Percentiles rank a stretch among this genome's conserved stretches.
phyloP scores from a whole-genome alignment of 1,140 invertebrate species.

The Penaeus indicus region DNA sequence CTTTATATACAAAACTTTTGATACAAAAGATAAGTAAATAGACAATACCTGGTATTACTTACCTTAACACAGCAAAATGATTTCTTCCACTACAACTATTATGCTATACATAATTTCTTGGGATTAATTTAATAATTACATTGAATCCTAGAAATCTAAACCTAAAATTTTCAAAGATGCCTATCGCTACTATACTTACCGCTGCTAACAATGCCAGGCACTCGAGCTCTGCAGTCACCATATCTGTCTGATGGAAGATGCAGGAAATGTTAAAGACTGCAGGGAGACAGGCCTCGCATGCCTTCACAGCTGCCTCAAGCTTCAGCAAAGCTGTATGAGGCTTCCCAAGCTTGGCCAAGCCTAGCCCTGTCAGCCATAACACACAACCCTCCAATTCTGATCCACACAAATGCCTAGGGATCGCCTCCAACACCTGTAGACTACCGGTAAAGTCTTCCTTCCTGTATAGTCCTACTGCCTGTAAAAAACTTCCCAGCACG shows the following conservation, averaged over 20 bases:
- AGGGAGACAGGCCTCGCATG: conserved; percentile 4
- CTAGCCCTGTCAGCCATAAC: conserved; percentile 29
- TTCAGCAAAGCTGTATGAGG: conserved; percentile 44
- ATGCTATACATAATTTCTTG: too few species aligned
- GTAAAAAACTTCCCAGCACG: neutral
- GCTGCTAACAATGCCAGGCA: neutral
- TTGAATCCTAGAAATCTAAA: neutral
- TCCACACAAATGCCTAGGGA: conserved; percentile 4
- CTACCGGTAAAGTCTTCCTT: conserved; percentile 10
- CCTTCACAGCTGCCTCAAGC: conserved; percentile 44
- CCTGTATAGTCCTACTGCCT: conserved; percentile 20
- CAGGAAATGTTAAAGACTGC: conserved; percentile 47
- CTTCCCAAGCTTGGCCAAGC: conserved; percentile 32
- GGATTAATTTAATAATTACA: neutral
- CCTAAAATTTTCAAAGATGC: too few species aligned
- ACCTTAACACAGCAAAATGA: too few species aligned
- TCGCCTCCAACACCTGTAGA: neutral
- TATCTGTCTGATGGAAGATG: conserved; percentile 3
- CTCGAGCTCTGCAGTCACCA: conserved; percentile 29
- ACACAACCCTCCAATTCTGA: conserved; percentile 35
- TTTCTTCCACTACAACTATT: too few species aligned
- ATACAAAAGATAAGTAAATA: too few species aligned
- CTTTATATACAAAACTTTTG: too few species aligned
- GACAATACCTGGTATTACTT: too few species aligned
- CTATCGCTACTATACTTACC: conserved; percentile 18